phyloP scores from a whole-genome alignment of 2,113 vertebrate species.

The Platanista minor region DNA sequence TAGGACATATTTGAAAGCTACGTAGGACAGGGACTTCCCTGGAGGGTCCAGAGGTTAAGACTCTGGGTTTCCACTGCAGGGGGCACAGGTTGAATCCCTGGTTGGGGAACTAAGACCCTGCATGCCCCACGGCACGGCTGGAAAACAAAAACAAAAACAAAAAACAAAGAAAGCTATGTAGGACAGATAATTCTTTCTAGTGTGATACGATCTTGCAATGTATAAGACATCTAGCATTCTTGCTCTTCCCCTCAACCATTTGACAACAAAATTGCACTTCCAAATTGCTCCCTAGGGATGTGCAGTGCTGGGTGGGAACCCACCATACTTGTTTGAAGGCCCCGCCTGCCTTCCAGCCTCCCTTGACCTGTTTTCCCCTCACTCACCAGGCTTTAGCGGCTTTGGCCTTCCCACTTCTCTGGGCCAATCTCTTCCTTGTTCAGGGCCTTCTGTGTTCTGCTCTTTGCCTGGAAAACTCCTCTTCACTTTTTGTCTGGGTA shows the following conservation, averaged over 20 bases:
- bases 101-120: no score
- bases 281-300: neutral
- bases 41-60: no score
- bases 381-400: neutral
- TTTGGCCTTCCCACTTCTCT: neutral
- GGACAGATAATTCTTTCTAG: neutral
- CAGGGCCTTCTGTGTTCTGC: neutral
- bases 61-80: no score
- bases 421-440: neutral
- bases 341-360: neutral
- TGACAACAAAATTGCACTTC: neutral
- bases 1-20: neutral
- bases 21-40: no score
- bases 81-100: no score
- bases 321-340: neutral
- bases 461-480: neutral
- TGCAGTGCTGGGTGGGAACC: neutral
- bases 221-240: neutral
- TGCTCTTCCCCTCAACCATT: neutral
- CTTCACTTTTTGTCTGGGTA: neutral
- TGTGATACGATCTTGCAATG: neutral
- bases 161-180: no score
- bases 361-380: neutral
- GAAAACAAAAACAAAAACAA: no score
- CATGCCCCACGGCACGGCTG: no score